Conservation (phyloP, 2,113 vertebrate species). For the Chrysochloris asiatica region DNA sequence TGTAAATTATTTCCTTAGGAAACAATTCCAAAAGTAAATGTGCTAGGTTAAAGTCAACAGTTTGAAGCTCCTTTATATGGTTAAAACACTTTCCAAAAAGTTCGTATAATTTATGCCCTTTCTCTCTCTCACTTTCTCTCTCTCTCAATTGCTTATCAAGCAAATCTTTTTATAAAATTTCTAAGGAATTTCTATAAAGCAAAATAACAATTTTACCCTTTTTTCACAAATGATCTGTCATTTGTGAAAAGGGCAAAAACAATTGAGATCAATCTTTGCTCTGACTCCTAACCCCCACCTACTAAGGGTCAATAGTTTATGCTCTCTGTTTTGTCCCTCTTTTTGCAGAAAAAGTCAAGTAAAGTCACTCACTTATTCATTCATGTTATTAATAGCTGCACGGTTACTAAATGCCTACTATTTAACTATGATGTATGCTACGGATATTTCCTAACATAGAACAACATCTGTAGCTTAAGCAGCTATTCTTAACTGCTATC, state of each 20-base stretch:
- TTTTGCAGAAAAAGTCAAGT: neutral
- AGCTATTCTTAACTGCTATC: neutral
- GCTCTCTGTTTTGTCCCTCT: neutral
- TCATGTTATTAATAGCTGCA: neutral
- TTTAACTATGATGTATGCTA: neutral
- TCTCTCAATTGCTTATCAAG: slow-evolving; percentile 23
- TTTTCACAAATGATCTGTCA: neutral
- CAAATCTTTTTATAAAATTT: neutral
- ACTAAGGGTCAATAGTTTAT: neutral
- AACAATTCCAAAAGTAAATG: slow-evolving; percentile 51
- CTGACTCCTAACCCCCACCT: neutral
- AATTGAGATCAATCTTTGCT: neutral
- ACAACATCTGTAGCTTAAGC: neutral
- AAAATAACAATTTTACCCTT: neutral
- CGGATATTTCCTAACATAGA: neutral
- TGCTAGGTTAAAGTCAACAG: neutral
- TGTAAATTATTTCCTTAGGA: slow-evolving; percentile 52
- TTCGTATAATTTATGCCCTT: neutral
- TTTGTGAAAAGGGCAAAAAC: neutral
- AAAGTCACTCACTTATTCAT: neutral
- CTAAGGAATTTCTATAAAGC: slow-evolving; percentile 8
- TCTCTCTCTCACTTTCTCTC: neutral
- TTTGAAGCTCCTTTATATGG: slow-evolving; percentile 36
- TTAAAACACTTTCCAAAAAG: slow-evolving; percentile 25
- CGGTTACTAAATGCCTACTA: too few species aligned